A percentile compares a stretch with the other conserved stretches of the same genome.
Evolutionary conservation across 2,888 invertebrate species (phyloP).

Genomic region (Maniola hyperantus): DNA sequence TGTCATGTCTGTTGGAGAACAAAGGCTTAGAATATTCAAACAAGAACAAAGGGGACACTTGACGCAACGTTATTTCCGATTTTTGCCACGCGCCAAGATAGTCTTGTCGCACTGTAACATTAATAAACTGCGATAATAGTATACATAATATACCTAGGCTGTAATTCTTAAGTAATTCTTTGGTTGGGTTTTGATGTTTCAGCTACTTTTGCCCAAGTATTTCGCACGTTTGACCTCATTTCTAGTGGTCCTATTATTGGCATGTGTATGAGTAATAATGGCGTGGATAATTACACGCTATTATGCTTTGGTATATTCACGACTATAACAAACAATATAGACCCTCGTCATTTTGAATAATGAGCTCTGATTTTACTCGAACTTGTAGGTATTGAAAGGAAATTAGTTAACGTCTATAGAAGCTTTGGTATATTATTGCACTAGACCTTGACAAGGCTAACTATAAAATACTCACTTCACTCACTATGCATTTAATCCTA

Average conservation of each 20-base stretch:
- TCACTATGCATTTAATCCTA: too few species aligned
- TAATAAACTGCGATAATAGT: too few species aligned
- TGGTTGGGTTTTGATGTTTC: background rate
- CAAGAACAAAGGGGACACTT: too few species aligned
- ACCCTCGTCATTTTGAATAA: slow-evolving; percentile 30
- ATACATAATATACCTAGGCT: background rate
- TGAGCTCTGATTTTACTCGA: slow-evolving; percentile 22
- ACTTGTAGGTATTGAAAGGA: background rate
- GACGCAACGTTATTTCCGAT: too few species aligned
- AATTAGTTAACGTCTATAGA: background rate
- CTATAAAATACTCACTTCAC: too few species aligned
- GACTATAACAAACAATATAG: slow-evolving; percentile 28
- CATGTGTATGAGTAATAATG: slow-evolving; percentile 30
- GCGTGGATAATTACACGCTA: slow-evolving; percentile 38
- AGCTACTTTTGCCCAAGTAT: background rate
- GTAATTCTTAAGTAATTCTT: background rate
- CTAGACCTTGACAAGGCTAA: too few species aligned
- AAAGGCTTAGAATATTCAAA: too few species aligned
- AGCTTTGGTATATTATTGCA: background rate
- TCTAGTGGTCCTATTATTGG: slow-evolving; percentile 25
- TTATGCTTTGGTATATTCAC: slow-evolving; percentile 35
- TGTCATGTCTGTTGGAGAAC: too few species aligned
- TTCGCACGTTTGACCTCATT: slow-evolving; percentile 29
- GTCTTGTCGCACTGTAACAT: too few species aligned
- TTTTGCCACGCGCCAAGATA: too few species aligned